Conservation (phyloP, 2,113 vertebrate species). For the Sturnus vulgaris region DNA sequence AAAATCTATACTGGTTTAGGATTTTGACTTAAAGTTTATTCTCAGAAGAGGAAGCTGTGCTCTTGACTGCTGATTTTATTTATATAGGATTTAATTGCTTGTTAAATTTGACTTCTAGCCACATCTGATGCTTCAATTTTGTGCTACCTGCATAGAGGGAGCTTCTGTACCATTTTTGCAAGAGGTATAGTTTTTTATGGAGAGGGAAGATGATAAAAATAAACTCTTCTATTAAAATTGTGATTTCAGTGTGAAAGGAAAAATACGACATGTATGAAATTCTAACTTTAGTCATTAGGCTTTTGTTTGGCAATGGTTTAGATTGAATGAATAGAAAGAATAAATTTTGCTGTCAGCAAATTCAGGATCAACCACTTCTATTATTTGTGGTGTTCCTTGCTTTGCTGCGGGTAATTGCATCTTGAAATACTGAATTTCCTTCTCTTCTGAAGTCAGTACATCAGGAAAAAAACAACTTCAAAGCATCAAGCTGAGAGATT, state of each 20-base stretch:
- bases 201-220: neutral
- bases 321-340: neutral
- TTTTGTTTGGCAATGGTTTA: neutral
- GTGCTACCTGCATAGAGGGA: neutral
- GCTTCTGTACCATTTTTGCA: neutral
- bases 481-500: constrained; percentile 13
- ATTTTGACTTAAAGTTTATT: neutral
- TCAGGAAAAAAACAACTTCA: neutral
- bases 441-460: neutral
- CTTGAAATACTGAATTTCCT: constrained; percentile 29
- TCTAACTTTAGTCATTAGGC: neutral
- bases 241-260: neutral
- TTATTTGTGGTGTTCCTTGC: neutral
- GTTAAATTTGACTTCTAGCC: neutral
- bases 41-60: neutral
- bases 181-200: neutral
- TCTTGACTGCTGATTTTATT: neutral
- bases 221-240: neutral
- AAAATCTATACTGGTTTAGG: neutral
- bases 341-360: neutral
- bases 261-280: neutral
- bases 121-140: neutral
- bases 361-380: neutral
- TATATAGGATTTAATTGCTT: neutral
- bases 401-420: neutral